Conservation (phyloP, 2,888 invertebrate genomes). For the Petrolisthes manimaculis region DNA sequence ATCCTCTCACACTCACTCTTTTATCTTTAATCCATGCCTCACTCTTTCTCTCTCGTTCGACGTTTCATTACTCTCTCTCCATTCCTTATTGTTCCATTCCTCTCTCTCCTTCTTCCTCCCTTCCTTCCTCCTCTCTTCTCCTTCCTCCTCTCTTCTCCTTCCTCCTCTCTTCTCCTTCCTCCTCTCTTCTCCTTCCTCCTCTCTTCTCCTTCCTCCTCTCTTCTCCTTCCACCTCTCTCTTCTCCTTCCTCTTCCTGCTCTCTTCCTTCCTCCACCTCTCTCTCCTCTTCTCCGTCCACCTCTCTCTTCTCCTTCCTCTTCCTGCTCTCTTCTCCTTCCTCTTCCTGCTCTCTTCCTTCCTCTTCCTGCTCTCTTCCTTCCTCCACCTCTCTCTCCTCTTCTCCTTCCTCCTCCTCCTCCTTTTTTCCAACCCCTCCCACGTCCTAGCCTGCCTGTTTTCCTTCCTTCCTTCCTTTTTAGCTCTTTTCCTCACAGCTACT, state of each 20-base stretch:
- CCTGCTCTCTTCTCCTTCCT: neutral
- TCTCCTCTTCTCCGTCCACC: neutral
- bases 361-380: neutral
- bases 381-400: neutral
- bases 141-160: neutral
- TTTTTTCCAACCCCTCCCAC: neutral
- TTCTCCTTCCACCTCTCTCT: neutral
- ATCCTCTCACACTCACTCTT: neutral
- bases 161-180: neutral
- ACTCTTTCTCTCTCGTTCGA: neutral
- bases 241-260: neutral
- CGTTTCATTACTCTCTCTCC: too few relatives aligned
- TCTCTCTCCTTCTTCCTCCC: neutral
- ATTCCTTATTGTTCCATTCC: too few relatives aligned
- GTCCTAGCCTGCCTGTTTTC: neutral
- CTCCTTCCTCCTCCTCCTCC: neutral
- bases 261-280: neutral
- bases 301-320: neutral
- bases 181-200: neutral
- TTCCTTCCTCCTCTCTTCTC: neutral
- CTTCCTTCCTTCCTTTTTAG: too few relatives aligned
- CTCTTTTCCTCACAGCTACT: neutral
- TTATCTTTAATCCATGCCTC: neutral
- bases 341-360: neutral
- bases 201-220: neutral